Percentiles rank a stretch among this genome's conserved stretches.
These are phyloP conservation scores for Tiliacea aurago DNA, from an alignment of 2,888 invertebrate species.

Conservation along the genomic window DNA sequence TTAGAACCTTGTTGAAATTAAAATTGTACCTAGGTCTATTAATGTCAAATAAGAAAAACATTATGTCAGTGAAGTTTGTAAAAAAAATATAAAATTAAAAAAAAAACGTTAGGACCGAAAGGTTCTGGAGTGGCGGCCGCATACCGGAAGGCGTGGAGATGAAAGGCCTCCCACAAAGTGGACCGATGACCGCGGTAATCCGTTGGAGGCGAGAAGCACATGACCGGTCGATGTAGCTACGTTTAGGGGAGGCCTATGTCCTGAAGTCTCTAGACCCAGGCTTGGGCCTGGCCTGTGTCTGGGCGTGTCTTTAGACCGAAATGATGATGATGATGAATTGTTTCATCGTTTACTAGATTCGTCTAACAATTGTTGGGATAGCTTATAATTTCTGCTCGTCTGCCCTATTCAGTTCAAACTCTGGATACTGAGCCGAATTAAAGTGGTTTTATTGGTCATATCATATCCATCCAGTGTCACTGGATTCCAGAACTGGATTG, in stretches of 20 bases:
- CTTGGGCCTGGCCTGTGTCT: too few species aligned
- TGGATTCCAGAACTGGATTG: too few species aligned
- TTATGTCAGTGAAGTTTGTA: too few species aligned
- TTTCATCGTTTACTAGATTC: background rate
- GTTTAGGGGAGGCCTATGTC: background rate
- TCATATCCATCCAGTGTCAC: too few species aligned
- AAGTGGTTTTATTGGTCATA: too few species aligned
- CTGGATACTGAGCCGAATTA: background rate
- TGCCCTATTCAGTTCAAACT: fast-evolving
- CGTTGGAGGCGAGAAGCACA: background rate
- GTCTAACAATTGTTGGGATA: background rate
- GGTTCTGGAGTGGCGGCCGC: background rate
- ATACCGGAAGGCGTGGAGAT: background rate
- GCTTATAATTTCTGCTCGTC: background rate
- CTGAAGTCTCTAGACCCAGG: too few species aligned
- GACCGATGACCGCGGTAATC: background rate
- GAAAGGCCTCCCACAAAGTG: background rate
- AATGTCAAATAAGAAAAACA: too few species aligned
- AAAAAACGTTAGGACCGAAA: background rate
- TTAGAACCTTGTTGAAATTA: too few species aligned
- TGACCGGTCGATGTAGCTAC: background rate
- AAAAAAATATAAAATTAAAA: too few species aligned
- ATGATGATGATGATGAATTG: background rate
- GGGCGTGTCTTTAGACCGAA: background rate
- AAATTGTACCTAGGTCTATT: too few species aligned